Base-by-base conservation (phyloP, 2,888 invertebrate genomes). In the Microctonus hyperodae region DNA sequence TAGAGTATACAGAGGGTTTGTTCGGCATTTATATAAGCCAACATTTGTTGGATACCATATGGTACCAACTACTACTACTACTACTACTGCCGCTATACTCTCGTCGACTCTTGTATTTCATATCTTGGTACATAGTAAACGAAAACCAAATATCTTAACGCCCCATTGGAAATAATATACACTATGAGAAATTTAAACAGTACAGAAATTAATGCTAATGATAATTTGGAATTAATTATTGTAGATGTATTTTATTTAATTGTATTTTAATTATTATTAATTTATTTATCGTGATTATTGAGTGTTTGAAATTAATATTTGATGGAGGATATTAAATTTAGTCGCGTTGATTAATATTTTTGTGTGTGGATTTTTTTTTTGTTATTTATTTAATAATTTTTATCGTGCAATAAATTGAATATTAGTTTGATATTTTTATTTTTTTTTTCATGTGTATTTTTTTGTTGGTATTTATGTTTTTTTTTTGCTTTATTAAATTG, bases 1-100 rank as follows among this genome's bases (percentile, higher is more conserved):
- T 16, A n/a, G 2, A 16, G 31, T n/a, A 10, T 33, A 31, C 16
- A n/a, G 16, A 28, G 50, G 25, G 23, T 53, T n/a, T 62, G 62
- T 37, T 51, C 16, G 62, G 53, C 37, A 62, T 62, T 62, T 53
- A 37, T 62, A 33, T 53, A 51, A 51, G 51, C 62, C 62, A 40
- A 62, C 62, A 62, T 62, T 62, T 62, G 62, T 25, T n/a, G 23
- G 53, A 37, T 28, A 53, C 53, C 62, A 62, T 53, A 51, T 53
- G 62, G 28, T 28, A 53, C 61, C 33, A 61, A 28, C 16, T 44
- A 48, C 25, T 22, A 16, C 50, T 50, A 23, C 13, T 25, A 20
- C 44, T 44, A 16, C 16, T 5, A 35, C 35, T 35, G 7, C 31
- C 31, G 7, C 31, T 31, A 31, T 31, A 31, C 10, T 35, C 20